Percentiles rank a stretch among this genome's conserved stretches.
Conservation (phyloP, 2,888 invertebrate species). For the Margaritifera margaritifera region DNA sequence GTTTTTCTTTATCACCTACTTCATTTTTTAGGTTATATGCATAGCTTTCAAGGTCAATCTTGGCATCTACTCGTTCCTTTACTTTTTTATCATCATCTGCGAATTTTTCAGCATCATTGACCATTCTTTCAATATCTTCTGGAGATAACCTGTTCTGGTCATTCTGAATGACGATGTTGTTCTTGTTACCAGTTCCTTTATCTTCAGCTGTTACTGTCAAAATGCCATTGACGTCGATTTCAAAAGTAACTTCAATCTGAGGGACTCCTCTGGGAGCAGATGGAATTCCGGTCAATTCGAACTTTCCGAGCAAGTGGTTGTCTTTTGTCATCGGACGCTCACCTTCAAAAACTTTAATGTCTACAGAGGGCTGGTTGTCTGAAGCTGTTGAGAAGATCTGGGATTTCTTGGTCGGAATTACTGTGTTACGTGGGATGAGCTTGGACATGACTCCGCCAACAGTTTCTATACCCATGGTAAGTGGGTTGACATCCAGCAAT, state of each 20-base stretch:
- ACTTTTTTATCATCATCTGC: conserved; percentile 97
- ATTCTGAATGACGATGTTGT: conserved; percentile 99
- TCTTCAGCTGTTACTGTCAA: conserved; percentile 90
- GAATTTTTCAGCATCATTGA: conserved; percentile 98
- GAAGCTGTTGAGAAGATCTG: conserved; percentile 99
- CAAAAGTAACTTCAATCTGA: conserved; percentile 74
- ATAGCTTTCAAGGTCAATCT: conserved; percentile 94
- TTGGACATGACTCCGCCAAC: conserved; percentile 99
- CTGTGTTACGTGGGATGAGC: conserved; percentile 96
- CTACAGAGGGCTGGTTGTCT: conserved; percentile 98
- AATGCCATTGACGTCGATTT: conserved; percentile 76
- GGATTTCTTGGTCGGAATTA: conserved; percentile 98
- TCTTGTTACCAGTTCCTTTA: conserved; percentile 98
- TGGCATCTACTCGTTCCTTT: conserved; percentile 88
- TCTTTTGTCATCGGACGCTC: conserved; percentile 99
- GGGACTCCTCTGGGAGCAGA: conserved; percentile 78
- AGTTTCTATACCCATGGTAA: conserved; percentile 99
- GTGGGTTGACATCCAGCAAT: conserved; percentile 93
- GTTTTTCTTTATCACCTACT: conserved; percentile 94
- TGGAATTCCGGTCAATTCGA: conserved; percentile 96
- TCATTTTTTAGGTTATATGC: conserved; percentile 98
- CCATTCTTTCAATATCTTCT: conserved; percentile 99
- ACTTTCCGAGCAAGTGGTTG: conserved; percentile 98
- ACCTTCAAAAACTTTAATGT: conserved; percentile 96
- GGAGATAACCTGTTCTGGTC: conserved; percentile 97